Evolutionary conservation across 2,113 vertebrate species (phyloP).

Genomic region (Coracopsis vasa): DNA sequence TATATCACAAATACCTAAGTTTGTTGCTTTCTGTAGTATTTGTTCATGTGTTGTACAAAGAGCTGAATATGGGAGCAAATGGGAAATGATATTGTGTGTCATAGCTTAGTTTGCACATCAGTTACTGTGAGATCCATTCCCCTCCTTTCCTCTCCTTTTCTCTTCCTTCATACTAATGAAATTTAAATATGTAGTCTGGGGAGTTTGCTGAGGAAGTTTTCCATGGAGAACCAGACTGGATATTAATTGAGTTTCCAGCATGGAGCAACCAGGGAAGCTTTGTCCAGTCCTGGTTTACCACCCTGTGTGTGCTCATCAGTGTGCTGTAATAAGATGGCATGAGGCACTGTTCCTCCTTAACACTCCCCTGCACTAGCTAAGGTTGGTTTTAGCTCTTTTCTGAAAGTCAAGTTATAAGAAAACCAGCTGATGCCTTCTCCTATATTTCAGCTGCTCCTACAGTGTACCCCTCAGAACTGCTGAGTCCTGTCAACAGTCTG

Average conservation of each 20-base stretch:
- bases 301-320: background rate
- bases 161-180: background rate
- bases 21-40: background rate
- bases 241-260: background rate
- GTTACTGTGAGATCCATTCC: background rate
- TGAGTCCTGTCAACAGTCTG: background rate
- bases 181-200: background rate
- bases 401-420: constrained; percentile 1
- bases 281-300: background rate
- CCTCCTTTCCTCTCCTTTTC: background rate
- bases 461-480: background rate
- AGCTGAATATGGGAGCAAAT: background rate
- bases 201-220: background rate
- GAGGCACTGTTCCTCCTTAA: background rate
- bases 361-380: background rate
- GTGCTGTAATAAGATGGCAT: accelerated
- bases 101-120: background rate
- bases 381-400: background rate
- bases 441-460: background rate
- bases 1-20: background rate
- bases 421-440: background rate
- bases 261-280: background rate
- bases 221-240: background rate
- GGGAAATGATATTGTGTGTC: background rate
- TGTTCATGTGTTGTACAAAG: background rate